phyloP scores from a whole-genome alignment of 2,888 invertebrate species.

The Troides oblongomaculatus region DNA sequence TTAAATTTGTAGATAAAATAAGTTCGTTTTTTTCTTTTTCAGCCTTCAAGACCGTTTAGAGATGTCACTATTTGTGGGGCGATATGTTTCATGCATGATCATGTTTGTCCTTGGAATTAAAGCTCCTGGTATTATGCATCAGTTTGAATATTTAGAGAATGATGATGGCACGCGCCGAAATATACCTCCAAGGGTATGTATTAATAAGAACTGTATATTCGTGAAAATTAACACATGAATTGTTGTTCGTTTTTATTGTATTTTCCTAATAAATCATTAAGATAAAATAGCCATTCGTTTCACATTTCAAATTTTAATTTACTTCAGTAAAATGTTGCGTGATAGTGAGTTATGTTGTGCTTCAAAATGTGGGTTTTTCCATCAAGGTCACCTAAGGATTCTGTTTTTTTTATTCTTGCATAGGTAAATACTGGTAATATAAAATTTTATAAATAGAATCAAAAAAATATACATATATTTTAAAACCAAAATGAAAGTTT shows the following conservation, averaged over 20 bases:
- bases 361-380: no score
- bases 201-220: neutral
- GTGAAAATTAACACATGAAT: no score
- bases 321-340: no score
- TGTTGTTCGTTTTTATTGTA: neutral
- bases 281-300: neutral
- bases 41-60: conserved; percentile 90
- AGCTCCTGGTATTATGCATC: conserved; percentile 89
- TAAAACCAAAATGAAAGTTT: no score
- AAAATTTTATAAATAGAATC: no score
- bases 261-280: neutral
- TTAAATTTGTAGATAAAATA: neutral
- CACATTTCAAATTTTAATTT: no score
- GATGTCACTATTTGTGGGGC: conserved; percentile 91
- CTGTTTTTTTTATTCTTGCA: no score
- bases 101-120: conserved; percentile 92
- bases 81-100: conserved; percentile 87
- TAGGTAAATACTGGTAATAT: no score
- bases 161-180: conserved; percentile 67
- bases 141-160: conserved; percentile 79
- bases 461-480: no score
- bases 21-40: conserved; percentile 30
- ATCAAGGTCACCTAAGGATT: no score
- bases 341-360: no score
- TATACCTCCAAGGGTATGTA: conserved; percentile 58